Evolutionary conservation across 2,888 invertebrate species (phyloP).

Genomic region (Elysia crispata): DNA sequence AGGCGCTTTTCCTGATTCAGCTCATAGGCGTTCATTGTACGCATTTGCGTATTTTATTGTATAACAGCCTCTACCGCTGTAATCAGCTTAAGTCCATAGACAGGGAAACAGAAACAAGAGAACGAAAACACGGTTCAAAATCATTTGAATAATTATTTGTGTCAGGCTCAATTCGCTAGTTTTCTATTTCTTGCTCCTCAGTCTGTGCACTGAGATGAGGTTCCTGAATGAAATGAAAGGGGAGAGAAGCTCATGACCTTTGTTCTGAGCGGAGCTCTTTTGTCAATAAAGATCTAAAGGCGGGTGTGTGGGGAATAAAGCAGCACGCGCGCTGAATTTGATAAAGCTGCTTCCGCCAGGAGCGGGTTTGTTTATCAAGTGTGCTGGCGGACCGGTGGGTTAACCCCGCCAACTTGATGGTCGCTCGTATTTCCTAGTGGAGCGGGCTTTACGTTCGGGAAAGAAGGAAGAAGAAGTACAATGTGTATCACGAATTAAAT

Average conservation of each 20-base stretch:
- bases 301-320: constrained; percentile 22
- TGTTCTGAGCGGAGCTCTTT: constrained; percentile 29
- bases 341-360: constrained; percentile 30
- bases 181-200: neutral
- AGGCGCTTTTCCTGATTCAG: too few relatives aligned
- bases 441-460: too few relatives aligned
- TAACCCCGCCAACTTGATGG: too few relatives aligned
- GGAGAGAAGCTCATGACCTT: constrained; percentile 6
- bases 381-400: neutral
- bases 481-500: too few relatives aligned
- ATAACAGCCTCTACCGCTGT: too few relatives aligned
- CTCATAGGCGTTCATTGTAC: too few relatives aligned
- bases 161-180: neutral
- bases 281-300: constrained; percentile 41
- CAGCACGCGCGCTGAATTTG: constrained; percentile 33
- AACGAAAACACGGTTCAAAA: neutral
- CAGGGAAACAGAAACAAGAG: too few relatives aligned
- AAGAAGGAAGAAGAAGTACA: too few relatives aligned
- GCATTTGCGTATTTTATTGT: too few relatives aligned
- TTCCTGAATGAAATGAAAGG: neutral
- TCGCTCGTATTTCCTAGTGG: too few relatives aligned
- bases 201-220: too few relatives aligned
- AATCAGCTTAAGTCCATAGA: too few relatives aligned
- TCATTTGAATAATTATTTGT: constrained; percentile 44
- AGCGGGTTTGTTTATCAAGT: constrained; percentile 26